A percentile compares a stretch with the other conserved stretches of the same genome.
Evolutionary conservation across 2,797 vertebrate genomes (phyloP).

Genomic region (Fistularia commersonii): DNA sequence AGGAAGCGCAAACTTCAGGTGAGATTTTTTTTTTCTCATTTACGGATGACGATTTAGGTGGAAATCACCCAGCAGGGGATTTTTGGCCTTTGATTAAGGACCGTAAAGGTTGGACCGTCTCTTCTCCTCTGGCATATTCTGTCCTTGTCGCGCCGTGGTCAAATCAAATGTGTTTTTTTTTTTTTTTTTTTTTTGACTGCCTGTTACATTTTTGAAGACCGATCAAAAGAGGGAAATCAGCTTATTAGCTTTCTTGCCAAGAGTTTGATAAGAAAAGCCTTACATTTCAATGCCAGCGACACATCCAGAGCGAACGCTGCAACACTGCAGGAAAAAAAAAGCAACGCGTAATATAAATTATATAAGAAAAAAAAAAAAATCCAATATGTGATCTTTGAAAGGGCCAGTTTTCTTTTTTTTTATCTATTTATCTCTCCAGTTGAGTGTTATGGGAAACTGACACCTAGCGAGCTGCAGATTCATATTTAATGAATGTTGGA

Average conservation of each 20-base stretch:
- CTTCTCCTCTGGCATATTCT: not conserved
- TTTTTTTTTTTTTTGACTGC: not conserved
- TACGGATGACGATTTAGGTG: constrained; percentile 9
- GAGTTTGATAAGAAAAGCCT: not conserved
- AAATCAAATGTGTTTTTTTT: too few species aligned
- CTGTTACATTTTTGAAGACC: too few species aligned
- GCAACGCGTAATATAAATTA: too few species aligned
- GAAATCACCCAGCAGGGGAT: constrained; percentile 16
- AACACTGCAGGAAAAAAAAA: too few species aligned
- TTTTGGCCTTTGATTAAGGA: constrained; percentile 15
- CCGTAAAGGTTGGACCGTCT: not conserved
- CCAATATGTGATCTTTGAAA: too few species aligned
- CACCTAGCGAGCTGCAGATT: too few species aligned
- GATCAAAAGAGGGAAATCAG: not conserved
- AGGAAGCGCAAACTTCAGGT: constrained; percentile 15
- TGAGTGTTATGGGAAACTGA: too few species aligned
- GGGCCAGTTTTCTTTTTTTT: too few species aligned
- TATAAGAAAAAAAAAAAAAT: too few species aligned
- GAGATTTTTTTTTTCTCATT: constrained; percentile 18
- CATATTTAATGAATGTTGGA: too few species aligned
- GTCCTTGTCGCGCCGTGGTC: not conserved
- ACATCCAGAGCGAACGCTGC: not conserved
- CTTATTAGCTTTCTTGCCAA: not conserved
- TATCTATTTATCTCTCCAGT: too few species aligned
- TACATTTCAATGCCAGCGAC: not conserved